Base-by-base conservation (phyloP, 2,888 invertebrate species). In the Smittia aterrima region DNA sequence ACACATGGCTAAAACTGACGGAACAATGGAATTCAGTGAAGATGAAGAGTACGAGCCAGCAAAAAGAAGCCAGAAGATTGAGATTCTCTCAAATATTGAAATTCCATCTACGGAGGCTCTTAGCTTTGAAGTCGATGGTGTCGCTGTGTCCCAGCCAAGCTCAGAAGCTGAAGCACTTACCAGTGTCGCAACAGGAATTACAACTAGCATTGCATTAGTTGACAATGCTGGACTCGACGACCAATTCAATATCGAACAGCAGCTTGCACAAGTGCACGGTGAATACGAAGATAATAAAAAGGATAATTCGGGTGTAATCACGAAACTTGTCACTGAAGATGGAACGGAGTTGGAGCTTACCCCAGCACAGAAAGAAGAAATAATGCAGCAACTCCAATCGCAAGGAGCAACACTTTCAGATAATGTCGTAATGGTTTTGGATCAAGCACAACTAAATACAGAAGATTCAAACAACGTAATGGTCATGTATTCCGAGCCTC, bases 1-100 rank as follows among this genome's bases (percentile, higher is more conserved):
- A 79, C 84, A 85, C 73, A 86, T 88, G 77, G 90, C 89, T 0
- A 83, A 85, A 68, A 84, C 84, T 77, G 90, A 90, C 82, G 90
- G 90, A 11, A 86, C 90, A 16, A 86, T 90, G 77, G 86, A 86
- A 75, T 85, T 85, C 76, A 82, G 82, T 75, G 85, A 79, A 71
- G 77, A 78, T 22, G 76, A 78, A 22, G 66, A 64, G 41, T 76
- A 76, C 1, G 58, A 85, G 67, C 84, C 84, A 77, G 86, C 89
- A 76, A 85, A 86, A 75, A 85, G 78, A 71, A 81, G 82, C 79
- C 80, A 81, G 64, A 87, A 88, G 77, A 85, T 88, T 75, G 87
- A 87, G 79, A 81, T 85, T 79, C 76, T 85, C 1, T 83, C 84
- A 11, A 81, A 83, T 75, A 83, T 83, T 16, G 81, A 81, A 75